Evolutionary conservation across 2,113 vertebrate genomes (phyloP).

Genomic region (Capreolus pygargus): DNA sequence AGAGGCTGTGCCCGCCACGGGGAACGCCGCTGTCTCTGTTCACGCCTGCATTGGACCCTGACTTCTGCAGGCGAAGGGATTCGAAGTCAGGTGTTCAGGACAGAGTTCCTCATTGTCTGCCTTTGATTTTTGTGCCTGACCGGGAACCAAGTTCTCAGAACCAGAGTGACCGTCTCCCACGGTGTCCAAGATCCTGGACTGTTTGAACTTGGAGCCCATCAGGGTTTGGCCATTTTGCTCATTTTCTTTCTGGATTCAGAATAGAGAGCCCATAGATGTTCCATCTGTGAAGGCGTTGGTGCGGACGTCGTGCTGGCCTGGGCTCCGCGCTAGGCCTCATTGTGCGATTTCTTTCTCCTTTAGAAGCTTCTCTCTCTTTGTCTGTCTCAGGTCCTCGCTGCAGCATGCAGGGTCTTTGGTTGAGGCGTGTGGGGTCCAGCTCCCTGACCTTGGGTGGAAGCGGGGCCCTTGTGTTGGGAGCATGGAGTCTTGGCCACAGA

Average conservation of each 20-base stretch:
- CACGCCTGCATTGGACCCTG: neutral
- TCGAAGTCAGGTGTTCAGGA: neutral
- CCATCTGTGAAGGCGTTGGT: rapidly evolving
- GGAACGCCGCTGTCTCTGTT: neutral
- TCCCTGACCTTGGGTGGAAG: neutral
- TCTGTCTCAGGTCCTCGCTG: neutral
- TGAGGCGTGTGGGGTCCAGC: neutral
- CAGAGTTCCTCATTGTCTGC: neutral
- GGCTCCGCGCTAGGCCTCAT: neutral
- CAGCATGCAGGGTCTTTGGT: neutral
- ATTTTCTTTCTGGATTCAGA: neutral
- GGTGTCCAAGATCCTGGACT: neutral
- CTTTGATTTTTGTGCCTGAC: too few species aligned
- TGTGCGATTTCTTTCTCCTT: neutral
- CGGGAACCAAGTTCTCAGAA: neutral
- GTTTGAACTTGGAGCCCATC: neutral
- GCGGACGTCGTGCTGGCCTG: neutral
- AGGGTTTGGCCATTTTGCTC: neutral
- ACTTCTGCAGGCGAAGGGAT: neutral
- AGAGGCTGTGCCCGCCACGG: rapidly evolving
- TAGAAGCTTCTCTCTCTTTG: neutral
- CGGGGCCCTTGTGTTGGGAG: neutral
- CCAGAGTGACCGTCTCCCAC: neutral
- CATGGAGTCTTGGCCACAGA: neutral
- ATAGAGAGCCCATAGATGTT: too few species aligned